Evolutionary conservation across 2,888 invertebrate genomes (phyloP).

Genomic region (Arctia plantaginis): DNA sequence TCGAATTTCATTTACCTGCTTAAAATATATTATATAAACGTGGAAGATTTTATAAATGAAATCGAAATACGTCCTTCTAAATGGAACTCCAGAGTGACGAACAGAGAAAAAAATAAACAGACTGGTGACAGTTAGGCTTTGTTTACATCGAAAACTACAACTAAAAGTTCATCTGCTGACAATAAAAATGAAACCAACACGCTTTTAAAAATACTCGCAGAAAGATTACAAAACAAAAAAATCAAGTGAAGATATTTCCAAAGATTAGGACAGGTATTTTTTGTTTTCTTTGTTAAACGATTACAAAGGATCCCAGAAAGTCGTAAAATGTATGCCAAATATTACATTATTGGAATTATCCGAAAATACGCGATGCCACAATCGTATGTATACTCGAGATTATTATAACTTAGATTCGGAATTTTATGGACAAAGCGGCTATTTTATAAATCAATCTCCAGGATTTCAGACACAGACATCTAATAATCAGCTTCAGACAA

Average conservation of each 20-base stretch:
- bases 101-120: too few species aligned
- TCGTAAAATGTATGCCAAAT: conserved; percentile 32
- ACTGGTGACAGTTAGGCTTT: too few species aligned
- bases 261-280: conserved; percentile 33
- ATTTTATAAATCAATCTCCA: conserved; percentile 22
- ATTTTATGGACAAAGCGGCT: conserved; percentile 28
- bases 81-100: too few species aligned
- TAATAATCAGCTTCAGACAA: too few species aligned
- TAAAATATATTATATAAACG: conserved; percentile 20
- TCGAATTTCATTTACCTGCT: not conserved
- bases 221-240: conserved; percentile 26
- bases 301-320: conserved; percentile 25
- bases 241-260: conserved; percentile 25
- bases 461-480: too few species aligned
- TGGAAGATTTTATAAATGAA: conserved; percentile 28
- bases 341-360: too few species aligned
- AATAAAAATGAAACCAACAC: conserved; percentile 25
- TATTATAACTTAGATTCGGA: conserved; percentile 30
- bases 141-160: not conserved
- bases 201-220: conserved; percentile 29
- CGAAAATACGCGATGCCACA: conserved; percentile 29
- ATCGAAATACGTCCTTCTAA: conserved; percentile 23
- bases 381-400: conserved; percentile 26
- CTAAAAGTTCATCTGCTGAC: conserved; percentile 25
- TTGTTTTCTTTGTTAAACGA: conserved; percentile 32